Evolutionary conservation across 1,140 invertebrate genomes (phyloP).

Genomic region (Oedothorax gibbosus): DNA sequence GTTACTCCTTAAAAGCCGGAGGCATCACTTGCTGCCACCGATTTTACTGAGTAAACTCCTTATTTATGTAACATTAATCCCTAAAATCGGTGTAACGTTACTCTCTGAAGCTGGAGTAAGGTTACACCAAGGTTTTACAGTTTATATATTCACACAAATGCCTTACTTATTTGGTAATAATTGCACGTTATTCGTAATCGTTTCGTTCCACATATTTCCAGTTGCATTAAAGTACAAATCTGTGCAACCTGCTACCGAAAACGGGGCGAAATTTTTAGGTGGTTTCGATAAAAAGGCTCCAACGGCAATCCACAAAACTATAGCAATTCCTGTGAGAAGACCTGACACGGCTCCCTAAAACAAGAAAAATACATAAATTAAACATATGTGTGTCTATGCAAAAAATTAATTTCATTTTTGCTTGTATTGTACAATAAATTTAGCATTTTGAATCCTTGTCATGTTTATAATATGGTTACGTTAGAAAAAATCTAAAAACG

Average conservation of each 20-base stretch:
- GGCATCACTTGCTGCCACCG: too few relatives aligned
- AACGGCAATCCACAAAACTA: conserved; percentile 86
- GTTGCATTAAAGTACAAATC: conserved; percentile 74
- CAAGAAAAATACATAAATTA: not conserved
- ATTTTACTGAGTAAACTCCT: too few relatives aligned
- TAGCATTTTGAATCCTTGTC: too few relatives aligned
- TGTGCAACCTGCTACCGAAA: conserved; percentile 77
- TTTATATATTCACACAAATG: not conserved
- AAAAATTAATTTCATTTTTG: too few relatives aligned
- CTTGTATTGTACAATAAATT: too few relatives aligned
- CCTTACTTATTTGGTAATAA: conserved; percentile 31
- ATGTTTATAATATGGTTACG: too few relatives aligned
- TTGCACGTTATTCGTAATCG: conserved; percentile 33
- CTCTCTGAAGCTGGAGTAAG: not conserved
- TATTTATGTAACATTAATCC: too few relatives aligned
- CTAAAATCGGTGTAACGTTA: too few relatives aligned
- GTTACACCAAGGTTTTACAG: not conserved
- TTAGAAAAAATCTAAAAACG: too few relatives aligned
- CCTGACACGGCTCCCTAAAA: conserved; percentile 82
- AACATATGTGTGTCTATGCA: too few relatives aligned
- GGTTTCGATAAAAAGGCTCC: conserved; percentile 72
- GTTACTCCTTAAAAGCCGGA: too few relatives aligned
- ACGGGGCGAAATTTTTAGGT: conserved; percentile 68
- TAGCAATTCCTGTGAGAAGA: conserved; percentile 75
- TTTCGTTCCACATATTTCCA: conserved; percentile 63